Evolutionary conservation across 2,888 invertebrate species (phyloP).

Genomic region (Machimus atricapillus): DNA sequence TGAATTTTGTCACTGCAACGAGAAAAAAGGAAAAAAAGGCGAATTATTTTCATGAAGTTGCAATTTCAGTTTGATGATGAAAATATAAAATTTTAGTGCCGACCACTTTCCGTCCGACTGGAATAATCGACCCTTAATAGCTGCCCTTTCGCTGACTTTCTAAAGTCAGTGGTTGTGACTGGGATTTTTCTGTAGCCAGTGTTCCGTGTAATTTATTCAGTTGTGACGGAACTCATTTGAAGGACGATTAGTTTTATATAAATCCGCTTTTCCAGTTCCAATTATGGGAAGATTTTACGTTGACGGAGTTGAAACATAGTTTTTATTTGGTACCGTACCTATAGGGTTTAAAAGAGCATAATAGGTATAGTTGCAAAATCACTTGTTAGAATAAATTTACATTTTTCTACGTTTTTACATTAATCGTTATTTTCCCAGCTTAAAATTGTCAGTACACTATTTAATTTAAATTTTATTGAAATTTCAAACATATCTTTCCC

Average conservation of each 20-base stretch:
- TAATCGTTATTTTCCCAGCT: too few relatives aligned
- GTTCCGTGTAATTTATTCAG: neutral
- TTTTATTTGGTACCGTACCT: neutral
- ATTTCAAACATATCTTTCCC: too few relatives aligned
- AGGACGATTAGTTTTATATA: neutral
- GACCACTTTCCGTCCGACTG: neutral
- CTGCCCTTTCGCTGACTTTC: neutral
- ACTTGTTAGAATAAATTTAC: too few relatives aligned
- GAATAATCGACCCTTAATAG: neutral
- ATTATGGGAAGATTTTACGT: neutral
- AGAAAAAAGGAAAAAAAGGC: conserved; percentile 28
- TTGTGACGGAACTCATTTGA: neutral
- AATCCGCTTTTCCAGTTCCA: neutral
- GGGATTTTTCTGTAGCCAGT: neutral
- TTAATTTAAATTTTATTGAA: too few relatives aligned
- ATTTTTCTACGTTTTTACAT: too few relatives aligned
- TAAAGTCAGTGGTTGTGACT: neutral
- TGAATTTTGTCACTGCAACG: conserved; percentile 95
- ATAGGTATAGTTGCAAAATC: neutral
- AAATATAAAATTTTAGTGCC: conserved; percentile 29
- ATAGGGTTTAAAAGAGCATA: neutral
- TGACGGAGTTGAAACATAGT: neutral
- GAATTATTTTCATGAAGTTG: neutral
- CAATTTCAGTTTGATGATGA: neutral
- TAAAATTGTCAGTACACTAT: too few relatives aligned